Evolutionary conservation across 2,888 invertebrate genomes (phyloP).

Genomic region (Conomelus anceps): DNA sequence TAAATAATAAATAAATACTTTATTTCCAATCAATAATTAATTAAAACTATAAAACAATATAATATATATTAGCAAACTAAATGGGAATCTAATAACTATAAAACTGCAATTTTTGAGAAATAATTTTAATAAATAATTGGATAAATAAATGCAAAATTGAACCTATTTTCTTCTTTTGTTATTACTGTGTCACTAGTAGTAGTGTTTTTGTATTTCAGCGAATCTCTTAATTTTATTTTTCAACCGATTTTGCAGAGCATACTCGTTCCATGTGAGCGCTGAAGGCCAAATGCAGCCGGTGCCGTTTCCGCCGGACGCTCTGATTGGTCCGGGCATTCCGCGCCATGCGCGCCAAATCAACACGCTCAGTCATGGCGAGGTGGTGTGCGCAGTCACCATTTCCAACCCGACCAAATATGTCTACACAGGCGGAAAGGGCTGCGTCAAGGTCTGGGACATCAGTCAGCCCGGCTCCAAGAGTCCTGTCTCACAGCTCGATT

Average conservation of each 20-base stretch:
- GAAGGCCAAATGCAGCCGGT: conserved; percentile 85
- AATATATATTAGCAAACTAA: too few relatives aligned
- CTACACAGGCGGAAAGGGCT: conserved; percentile 97
- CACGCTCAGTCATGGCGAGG: conserved; percentile 89
- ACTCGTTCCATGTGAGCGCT: conserved; percentile 88
- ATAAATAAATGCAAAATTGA: too few relatives aligned
- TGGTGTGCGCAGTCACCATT: conserved; percentile 95
- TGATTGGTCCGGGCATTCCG: conserved; percentile 88
- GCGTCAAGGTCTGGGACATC: conserved; percentile 82
- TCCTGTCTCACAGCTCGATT: conserved; percentile 79
- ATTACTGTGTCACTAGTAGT: neutral
- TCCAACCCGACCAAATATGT: conserved; percentile 80
- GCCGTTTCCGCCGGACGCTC: conserved; percentile 90
- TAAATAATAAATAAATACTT: too few relatives aligned
- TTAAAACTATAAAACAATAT: too few relatives aligned
- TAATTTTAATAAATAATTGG: too few relatives aligned
- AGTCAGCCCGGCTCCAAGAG: conserved; percentile 67
- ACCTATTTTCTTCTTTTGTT: too few relatives aligned
- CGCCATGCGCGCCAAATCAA: conserved; percentile 84
- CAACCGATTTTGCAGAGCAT: conserved; percentile 63
- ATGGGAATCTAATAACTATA: too few relatives aligned
- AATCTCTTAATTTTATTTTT: too few relatives aligned
- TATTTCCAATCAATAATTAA: too few relatives aligned
- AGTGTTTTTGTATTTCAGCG: too few relatives aligned
- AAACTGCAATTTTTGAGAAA: too few relatives aligned